phyloP scores from a whole-genome alignment of 1,140 invertebrate species.

The Patella vulgata region DNA sequence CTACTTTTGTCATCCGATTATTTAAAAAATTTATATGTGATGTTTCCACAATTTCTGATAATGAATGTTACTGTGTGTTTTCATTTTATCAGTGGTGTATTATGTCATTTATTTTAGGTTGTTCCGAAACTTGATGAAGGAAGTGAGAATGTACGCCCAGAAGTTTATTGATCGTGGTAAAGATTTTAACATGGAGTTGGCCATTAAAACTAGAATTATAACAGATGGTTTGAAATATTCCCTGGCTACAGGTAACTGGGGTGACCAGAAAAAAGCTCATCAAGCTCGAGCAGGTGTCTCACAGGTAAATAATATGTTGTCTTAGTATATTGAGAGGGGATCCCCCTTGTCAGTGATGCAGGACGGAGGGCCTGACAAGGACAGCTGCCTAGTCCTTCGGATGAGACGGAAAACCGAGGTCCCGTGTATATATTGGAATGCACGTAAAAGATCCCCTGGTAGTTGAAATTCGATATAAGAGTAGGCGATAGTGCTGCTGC shows the following conservation, averaged over 20 bases:
- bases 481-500: no score
- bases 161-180: constrained; percentile 99
- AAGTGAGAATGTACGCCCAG: constrained; percentile 95
- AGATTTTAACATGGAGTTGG: constrained; percentile 97
- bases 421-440: no score
- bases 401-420: no score
- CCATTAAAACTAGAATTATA: constrained; percentile 97
- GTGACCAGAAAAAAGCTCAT: constrained; percentile 99
- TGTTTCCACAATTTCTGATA: no score
- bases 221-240: constrained; percentile 98
- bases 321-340: background rate
- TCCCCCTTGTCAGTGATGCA: no score
- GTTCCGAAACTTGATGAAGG: constrained; percentile 66
- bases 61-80: no score
- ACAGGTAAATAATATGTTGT: constrained; percentile 70
- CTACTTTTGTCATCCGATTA: no score
- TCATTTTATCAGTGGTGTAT: constrained; percentile 89
- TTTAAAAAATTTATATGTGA: no score
- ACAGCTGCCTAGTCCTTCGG: no score
- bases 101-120: constrained; percentile 40
- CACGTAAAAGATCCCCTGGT: no score
- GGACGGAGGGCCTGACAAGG: no score
- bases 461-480: no score
- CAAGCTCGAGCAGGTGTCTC: constrained; percentile 93
- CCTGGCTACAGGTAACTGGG: constrained; percentile 99